Conservation (phyloP, 2,888 invertebrate species). For the Drosophila hamatofila region DNA sequence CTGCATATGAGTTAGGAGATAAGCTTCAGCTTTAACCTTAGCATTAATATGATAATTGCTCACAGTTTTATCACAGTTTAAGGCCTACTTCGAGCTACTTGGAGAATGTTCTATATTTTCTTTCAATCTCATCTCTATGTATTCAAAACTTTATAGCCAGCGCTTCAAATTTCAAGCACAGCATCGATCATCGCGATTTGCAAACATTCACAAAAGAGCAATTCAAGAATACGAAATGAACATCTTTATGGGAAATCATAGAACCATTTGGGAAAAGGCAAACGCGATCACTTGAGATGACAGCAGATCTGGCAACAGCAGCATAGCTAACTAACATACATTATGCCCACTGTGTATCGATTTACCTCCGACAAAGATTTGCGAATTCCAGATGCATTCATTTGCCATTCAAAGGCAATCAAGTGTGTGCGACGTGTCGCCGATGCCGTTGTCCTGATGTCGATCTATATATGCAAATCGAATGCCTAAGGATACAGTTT, state of each 20-base stretch:
- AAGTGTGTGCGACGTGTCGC: slow-evolving; percentile 65
- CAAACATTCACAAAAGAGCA: slow-evolving; percentile 29
- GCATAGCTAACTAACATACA: slow-evolving; percentile 47
- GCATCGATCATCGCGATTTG: background rate
- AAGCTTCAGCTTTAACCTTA: background rate
- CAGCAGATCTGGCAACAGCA: slow-evolving; percentile 33
- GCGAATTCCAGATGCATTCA: slow-evolving; percentile 62
- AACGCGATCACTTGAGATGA: slow-evolving; percentile 51
- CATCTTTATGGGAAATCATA: slow-evolving; percentile 32
- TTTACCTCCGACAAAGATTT: slow-evolving; percentile 55
- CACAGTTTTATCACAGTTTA: background rate
- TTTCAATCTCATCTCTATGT: background rate
- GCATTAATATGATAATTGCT: background rate
- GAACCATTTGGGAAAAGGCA: slow-evolving; percentile 31
- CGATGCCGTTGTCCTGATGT: slow-evolving; percentile 41
- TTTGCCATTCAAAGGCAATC: slow-evolving; percentile 74
- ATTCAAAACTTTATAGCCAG: background rate
- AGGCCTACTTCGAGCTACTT: background rate
- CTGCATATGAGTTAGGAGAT: background rate
- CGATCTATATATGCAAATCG: slow-evolving; percentile 65
- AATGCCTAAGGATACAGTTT: slow-evolving; percentile 62
- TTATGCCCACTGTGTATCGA: slow-evolving; percentile 53
- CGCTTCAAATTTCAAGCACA: background rate
- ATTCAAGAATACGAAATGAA: slow-evolving; percentile 41
- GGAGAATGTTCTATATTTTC: background rate